phyloP scores from a whole-genome alignment of 2,113 vertebrate genomes.

The Salvator merianae region DNA sequence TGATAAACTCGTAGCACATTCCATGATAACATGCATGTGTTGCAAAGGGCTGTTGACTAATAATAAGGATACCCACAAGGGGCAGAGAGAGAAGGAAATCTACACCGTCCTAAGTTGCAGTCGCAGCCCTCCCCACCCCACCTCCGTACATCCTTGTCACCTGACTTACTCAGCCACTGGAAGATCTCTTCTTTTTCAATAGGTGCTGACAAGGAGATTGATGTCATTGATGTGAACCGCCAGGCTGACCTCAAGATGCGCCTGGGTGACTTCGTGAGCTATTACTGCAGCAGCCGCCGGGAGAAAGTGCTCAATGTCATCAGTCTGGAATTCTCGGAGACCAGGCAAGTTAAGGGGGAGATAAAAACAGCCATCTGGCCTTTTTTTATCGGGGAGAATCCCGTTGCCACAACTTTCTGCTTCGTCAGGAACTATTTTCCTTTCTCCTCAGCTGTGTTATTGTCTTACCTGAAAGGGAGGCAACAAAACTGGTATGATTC shows the following conservation, averaged over 20 bases:
- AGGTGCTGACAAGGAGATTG: constrained; percentile 91
- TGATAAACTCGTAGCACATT: no score
- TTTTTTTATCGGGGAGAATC: background rate
- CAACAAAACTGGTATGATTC: background rate
- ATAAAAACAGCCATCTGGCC: no score
- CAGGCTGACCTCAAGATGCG: constrained; percentile 92
- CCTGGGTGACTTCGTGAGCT: constrained; percentile 88
- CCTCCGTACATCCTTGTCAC: background rate
- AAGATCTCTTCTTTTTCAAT: constrained; percentile 13
- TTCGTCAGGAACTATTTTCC: background rate
- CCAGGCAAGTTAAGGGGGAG: constrained; percentile 74
- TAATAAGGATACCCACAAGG: background rate
- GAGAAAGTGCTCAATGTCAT: constrained; percentile 91
- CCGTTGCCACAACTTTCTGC: background rate
- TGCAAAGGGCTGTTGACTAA: background rate
- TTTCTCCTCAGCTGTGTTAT: background rate
- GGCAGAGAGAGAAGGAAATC: background rate
- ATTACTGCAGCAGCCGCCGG: constrained; percentile 87
- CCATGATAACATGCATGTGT: background rate
- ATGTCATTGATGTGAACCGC: constrained; percentile 90
- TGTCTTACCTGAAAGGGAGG: background rate
- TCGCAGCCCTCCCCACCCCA: background rate
- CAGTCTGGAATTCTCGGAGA: constrained; percentile 94
- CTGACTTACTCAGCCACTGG: background rate
- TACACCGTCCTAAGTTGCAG: no score